Percentiles rank a stretch among this genome's conserved stretches.
These are phyloP conservation scores for Brachyrhaphis roseni DNA, from an alignment of 2,797 vertebrate species.

Conservation along the genomic window DNA sequence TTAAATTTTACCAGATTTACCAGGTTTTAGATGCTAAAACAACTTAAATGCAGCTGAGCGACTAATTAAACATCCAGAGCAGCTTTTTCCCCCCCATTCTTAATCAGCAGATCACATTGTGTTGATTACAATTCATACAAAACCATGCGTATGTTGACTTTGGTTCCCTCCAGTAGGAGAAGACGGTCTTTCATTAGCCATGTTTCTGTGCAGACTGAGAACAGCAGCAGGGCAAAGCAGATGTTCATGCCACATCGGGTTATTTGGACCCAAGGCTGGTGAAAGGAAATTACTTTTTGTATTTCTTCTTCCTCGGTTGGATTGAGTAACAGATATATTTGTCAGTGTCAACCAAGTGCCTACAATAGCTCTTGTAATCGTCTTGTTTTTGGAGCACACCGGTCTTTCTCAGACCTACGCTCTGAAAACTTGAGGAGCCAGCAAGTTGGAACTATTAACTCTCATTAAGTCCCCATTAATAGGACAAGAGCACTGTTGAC, in stretches of 20 bases:
- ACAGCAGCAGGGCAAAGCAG: conserved; percentile 13
- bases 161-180: not conserved
- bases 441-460: conserved; percentile 45
- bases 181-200: conserved; percentile 25
- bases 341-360: conserved; percentile 42
- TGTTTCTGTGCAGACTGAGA: conserved; percentile 16
- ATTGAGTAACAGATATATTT: conserved; percentile 32
- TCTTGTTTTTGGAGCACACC: not conserved
- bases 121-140: not conserved
- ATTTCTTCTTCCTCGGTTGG: conserved; percentile 23
- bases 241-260: conserved; percentile 38
- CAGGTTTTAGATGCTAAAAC: not conserved
- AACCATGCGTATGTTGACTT: conserved; percentile 14
- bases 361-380: conserved; percentile 10
- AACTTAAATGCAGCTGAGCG: not conserved
- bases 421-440: conserved; percentile 41
- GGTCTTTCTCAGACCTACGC: conserved; percentile 16
- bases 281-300: conserved; percentile 36
- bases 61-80: not conserved
- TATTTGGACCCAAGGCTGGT: conserved; percentile 40
- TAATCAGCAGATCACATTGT: not conserved
- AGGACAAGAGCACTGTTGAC: conserved; percentile 20
- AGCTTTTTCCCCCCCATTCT: not conserved
- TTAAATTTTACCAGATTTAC: not conserved
- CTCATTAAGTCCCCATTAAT: conserved; percentile 51